A percentile compares a stretch with the other conserved stretches of the same genome.
phyloP scores from a whole-genome alignment of 2,888 invertebrate genomes.

The Unio delphinus region DNA sequence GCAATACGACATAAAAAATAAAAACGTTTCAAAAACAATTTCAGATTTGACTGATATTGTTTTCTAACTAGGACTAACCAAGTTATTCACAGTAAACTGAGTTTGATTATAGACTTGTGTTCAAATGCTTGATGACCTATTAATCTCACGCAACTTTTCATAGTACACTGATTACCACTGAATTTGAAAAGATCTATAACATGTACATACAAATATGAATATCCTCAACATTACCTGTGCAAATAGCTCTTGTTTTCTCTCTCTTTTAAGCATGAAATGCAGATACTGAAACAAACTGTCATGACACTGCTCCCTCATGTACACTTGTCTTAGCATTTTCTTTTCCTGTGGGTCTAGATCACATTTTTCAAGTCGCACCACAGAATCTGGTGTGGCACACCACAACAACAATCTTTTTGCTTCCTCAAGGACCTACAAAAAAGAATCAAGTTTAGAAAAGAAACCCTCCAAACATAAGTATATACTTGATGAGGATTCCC shows the following conservation, averaged over 20 bases:
- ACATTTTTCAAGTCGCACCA: conserved; percentile 44
- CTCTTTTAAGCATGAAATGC: conserved; percentile 21
- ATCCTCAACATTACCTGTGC: conserved; percentile 32
- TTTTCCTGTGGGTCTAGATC: conserved; percentile 29
- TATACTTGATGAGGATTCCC: not conserved
- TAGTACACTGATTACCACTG: no score
- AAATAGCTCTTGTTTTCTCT: conserved; percentile 15
- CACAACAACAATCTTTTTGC: conserved; percentile 54
- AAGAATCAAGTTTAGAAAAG: not conserved
- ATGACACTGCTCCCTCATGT: conserved; percentile 61
- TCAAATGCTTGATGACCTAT: no score
- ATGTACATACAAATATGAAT: no score
- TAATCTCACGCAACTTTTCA: no score
- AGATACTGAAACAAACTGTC: conserved; percentile 55
- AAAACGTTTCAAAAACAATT: no score
- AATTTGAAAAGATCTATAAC: no score
- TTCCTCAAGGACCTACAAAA: conserved; percentile 27
- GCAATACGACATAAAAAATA: no score
- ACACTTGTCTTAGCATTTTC: conserved; percentile 28
- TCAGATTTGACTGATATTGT: no score
- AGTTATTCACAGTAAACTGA: no score
- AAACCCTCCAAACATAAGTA: not conserved
- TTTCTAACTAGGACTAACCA: no score
- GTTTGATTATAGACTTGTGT: no score
- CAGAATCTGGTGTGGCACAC: conserved; percentile 64